phyloP scores from a whole-genome alignment of 2,113 vertebrate species.

The Mormoops blainvillei region DNA sequence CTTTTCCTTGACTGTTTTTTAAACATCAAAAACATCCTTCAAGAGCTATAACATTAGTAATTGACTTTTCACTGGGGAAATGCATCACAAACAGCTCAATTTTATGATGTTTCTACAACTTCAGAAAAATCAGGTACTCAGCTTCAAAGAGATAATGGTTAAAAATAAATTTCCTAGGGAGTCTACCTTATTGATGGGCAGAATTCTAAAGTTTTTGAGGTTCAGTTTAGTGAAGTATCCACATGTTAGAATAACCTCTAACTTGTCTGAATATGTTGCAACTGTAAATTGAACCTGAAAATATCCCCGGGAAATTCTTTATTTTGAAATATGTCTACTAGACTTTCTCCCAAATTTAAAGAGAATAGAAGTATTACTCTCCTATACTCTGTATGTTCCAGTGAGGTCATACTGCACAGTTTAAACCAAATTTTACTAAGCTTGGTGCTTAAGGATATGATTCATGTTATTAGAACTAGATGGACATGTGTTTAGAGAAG shows the following conservation, averaged over 20 bases:
- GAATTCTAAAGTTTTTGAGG: constrained; percentile 36
- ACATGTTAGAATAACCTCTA: constrained; percentile 49
- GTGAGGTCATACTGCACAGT: not conserved
- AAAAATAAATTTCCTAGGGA: constrained; percentile 56
- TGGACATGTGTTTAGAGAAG: not conserved
- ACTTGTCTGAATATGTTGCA: constrained; percentile 12
- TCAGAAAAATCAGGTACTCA: constrained; percentile 47
- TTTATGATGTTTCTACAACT: constrained; percentile 51
- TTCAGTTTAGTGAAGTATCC: constrained; percentile 26
- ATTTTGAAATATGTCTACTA: constrained; percentile 14
- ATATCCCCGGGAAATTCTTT: constrained; percentile 24
- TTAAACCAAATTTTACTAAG: not conserved
- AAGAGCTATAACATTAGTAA: constrained; percentile 48
- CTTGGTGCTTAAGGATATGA: not conserved
- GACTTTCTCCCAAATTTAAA: not conserved
- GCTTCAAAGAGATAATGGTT: constrained; percentile 57
- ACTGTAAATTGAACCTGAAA: constrained; percentile 10
- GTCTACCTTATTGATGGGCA: constrained; percentile 28
- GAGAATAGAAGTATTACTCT: not conserved
- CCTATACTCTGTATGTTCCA: not conserved
- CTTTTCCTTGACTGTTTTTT: constrained; percentile 30
- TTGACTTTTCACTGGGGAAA: constrained; percentile 53
- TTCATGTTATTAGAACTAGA: not conserved
- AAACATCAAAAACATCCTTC: constrained; percentile 50
- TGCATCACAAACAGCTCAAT: not conserved